A percentile compares a stretch with the other conserved stretches of the same genome.
Conservation (phyloP, 92 coral and sea anemone species). For the Siderastrea siderea region DNA sequence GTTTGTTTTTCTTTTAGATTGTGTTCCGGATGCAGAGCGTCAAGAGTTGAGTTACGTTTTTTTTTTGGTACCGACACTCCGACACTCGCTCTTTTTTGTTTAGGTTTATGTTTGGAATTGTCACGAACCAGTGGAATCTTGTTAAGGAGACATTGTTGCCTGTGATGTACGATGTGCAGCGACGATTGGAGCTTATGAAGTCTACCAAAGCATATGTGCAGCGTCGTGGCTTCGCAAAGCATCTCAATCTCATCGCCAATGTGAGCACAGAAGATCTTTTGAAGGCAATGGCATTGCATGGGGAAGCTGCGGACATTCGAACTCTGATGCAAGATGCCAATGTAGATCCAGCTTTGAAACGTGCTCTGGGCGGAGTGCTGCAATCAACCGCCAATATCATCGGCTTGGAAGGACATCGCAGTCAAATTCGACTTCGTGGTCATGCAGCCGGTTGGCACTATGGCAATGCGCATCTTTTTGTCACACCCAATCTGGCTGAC, state of each 20-base stretch:
- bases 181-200: background rate
- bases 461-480: background rate
- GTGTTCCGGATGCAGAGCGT: too few relatives aligned
- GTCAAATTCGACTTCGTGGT: background rate
- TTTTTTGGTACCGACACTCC: too few relatives aligned
- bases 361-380: conserved; percentile 4
- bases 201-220: background rate
- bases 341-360: background rate
- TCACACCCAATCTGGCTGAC: conserved; percentile 6
- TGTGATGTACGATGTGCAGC: conserved; percentile 4
- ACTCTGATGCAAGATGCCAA: background rate
- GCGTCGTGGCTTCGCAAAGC: conserved; percentile 1
- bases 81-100: too few relatives aligned
- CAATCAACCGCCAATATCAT: background rate
- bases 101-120: too few relatives aligned
- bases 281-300: conserved; percentile 2
- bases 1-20: background rate
- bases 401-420: conserved; percentile 9
- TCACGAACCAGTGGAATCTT: too few relatives aligned
- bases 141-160: background rate
- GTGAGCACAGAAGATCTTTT: conserved; percentile 1
- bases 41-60: too few relatives aligned
- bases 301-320: background rate
- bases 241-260: background rate
- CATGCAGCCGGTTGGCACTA: conserved; percentile 4